Conservation (phyloP, 2,113 vertebrate genomes). For the Epinephelus fuscoguttatus region DNA sequence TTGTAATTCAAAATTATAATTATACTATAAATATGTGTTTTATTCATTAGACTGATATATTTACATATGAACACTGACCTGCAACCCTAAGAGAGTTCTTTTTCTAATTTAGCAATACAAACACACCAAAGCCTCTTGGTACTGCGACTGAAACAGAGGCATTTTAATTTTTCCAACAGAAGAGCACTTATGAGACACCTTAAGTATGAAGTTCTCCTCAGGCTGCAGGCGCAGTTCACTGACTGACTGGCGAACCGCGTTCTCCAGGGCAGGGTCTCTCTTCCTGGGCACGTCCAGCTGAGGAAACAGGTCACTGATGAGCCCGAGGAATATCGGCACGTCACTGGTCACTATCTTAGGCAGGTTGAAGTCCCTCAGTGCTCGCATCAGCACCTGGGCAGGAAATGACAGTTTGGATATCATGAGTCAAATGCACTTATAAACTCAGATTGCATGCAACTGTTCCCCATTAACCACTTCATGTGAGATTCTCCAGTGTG, state of each 20-base stretch:
- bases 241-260: conserved; percentile 86
- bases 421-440: background rate
- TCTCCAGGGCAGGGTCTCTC: conserved; percentile 86
- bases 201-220: conserved; percentile 91
- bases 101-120: background rate
- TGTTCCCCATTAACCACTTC: background rate
- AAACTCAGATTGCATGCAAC: background rate
- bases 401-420: background rate
- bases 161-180: background rate
- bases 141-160: background rate
- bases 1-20: background rate
- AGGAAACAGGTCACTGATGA: conserved; percentile 87
- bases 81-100: background rate
- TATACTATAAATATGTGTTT: conserved; percentile 1
- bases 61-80: background rate
- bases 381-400: conserved; percentile 84
- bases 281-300: conserved; percentile 86
- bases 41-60: background rate
- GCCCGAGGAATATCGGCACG: conserved; percentile 86
- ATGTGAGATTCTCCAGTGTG: background rate
- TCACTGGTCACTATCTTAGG: conserved; percentile 87
- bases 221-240: conserved; percentile 87
- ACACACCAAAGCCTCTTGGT: background rate
- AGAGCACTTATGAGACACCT: conserved; percentile 76
- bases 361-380: conserved; percentile 89